Percentiles rank a stretch among this genome's conserved stretches.
phyloP scores from a whole-genome alignment of 2,797 vertebrate species.

The Eulemur coronatus region DNA sequence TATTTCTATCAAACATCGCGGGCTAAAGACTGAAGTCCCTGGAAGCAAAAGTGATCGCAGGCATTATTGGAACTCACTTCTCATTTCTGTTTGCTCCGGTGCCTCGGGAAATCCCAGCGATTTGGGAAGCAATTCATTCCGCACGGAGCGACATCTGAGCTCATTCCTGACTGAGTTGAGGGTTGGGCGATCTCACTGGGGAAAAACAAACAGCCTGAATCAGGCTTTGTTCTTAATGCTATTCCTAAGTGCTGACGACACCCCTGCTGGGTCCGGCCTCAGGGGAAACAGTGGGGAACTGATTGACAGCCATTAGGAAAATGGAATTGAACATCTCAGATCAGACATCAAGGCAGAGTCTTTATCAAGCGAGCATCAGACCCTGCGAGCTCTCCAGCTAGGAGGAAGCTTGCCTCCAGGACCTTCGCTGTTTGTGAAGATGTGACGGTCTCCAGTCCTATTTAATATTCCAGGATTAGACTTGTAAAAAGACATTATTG shows the following conservation, averaged over 20 bases:
- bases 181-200: not conserved
- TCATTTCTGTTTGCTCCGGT: not conserved
- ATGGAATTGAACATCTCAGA: conserved; percentile 56
- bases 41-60: not conserved
- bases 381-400: not conserved
- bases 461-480: conserved; percentile 21
- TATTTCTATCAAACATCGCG: not conserved
- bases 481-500: not conserved
- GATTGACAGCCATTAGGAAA: conserved; percentile 77
- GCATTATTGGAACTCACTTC: not conserved
- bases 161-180: conserved; percentile 55
- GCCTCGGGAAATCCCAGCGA: not conserved
- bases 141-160: conserved; percentile 24
- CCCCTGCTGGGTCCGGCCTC: conserved; percentile 64
- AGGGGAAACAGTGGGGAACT: conserved; percentile 66
- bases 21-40: not conserved
- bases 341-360: conserved; percentile 41
- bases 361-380: conserved; percentile 16
- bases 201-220: conserved; percentile 64
- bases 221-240: conserved; percentile 65
- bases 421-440: not conserved
- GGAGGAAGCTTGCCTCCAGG: not conserved
- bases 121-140: conserved; percentile 40
- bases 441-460: not conserved
- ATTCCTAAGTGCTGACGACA: conserved; percentile 35